Evolutionary conservation across 2,888 invertebrate species (phyloP), one percentile per base, ranked within the genome.

Genomic region (Agrilus cyanescens): DNA sequence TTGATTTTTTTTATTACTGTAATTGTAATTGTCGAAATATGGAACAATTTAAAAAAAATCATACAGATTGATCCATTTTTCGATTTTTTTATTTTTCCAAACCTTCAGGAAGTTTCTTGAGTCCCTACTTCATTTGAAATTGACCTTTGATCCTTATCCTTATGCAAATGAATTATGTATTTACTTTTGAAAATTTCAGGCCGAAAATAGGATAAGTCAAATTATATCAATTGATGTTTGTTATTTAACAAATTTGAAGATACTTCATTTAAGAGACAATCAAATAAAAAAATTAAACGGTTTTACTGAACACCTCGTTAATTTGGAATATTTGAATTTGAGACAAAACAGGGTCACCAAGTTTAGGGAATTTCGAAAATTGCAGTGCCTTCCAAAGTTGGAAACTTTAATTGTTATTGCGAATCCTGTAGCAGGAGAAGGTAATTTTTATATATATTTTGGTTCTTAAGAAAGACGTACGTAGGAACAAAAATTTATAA

Each of bases 251-350:
- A 75, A 77, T 53, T 62, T 90, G 45, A 73, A 75, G 46, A 75
- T 82, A 13, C 63, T 90, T 12, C 87, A 89, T 56, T 61, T 88
- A 30, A 74, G 87, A 1, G 71, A 74, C 35, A 90, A 90, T 62
- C 72, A 70, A 10, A 67, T 79, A 44, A 68, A 61, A 37, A 61
- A 65, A 33, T 55, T 79, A 10, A 62, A 72, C 25, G 77, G 77
- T 1, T 77, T 79, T 47, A 56, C 64, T 8, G 54, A 59, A 10
- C 52, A 48, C 1, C 55, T 71, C 31, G 61, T 44, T 4, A 73
- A 71, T 45, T 59, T 79, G 13, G 60, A 58, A 29, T 78, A 78
- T 45, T 35, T 79, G 1, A 79, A 79, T 57, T 50, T 79, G 20
- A 60, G 79, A 2, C 68, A 68, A 46, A 77, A 77, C 47, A 69